Evolutionary conservation across 2,113 vertebrate species (phyloP), one percentile per base, ranked within the genome.

Genomic region (Polypterus senegalus): DNA sequence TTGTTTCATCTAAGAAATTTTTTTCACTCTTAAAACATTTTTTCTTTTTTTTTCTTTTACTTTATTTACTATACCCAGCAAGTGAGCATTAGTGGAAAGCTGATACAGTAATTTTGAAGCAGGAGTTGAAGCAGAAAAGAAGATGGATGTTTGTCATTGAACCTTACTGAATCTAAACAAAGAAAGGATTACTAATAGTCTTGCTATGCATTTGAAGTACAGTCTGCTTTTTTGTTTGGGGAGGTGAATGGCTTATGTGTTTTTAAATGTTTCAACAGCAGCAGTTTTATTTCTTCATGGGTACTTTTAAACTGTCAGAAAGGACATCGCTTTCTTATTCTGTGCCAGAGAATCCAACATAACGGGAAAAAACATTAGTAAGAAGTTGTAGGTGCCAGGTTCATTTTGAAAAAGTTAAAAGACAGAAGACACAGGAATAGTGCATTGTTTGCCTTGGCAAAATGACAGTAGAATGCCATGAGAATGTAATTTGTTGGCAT

Each of bases 101-200:
- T 27, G 63, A 61, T 63, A 63, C 61, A 74, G 75, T 77, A 73
- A 69, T 70, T 71, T 59, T 70, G 77, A 81, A 80, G 67, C 66
- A 66, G 68, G 67, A 73, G 78, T 73, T 78, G 79, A 69, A 77
- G 74, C 63, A 68, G 78, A 67, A 74, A 72, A 74, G 77, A 79
- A 85, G 80, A 86, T 84, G 76, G 82, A 84, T 85, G 76, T 88
- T 84, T 90, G 80, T 86, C 86, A 84, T 72, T 76, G 71, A 87
- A 82, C 79, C 80, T 79, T 74, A 77, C 76, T 78, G 77, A 87
- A 88, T 85, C 74, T 73, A 88, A 91, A 89, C 88, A 91, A 89
- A 87, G 80, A 86, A 76, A 71, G 76, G 83, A 89, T 89, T 87
- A 86, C 79, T 92, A 87, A 90, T 83, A 88, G 83, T 87, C 79